phyloP scores from a whole-genome alignment of 2,797 vertebrate species.

The Tapera naevia region DNA sequence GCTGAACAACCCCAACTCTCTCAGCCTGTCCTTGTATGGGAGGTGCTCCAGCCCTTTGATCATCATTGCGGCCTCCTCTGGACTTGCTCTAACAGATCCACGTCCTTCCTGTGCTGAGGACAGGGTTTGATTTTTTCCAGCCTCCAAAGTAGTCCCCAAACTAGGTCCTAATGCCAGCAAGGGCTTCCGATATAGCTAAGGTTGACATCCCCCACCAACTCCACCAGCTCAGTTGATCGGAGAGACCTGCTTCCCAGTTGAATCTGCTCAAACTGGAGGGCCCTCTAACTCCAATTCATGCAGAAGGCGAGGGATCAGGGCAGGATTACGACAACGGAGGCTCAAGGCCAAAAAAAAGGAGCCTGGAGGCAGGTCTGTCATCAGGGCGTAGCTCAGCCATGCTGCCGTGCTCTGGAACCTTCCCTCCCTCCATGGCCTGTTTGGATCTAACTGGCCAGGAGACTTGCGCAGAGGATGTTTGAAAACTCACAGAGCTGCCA shows the following conservation, averaged over 20 bases:
- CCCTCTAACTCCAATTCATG: not conserved
- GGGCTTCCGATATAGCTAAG: not conserved
- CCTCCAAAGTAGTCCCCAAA: not conserved
- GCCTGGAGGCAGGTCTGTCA: not conserved
- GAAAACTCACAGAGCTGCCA: not conserved
- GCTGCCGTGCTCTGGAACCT: not conserved
- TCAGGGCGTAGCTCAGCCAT: not conserved
- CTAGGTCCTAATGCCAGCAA: not conserved
- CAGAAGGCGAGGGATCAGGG: not conserved
- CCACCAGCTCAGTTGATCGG: not conserved
- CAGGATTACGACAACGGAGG: not conserved
- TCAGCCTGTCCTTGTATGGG: too few species aligned
- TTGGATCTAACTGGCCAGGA: not conserved
- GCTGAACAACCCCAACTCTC: too few species aligned
- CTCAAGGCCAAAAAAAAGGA: not conserved
- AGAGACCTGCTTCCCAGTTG: not conserved
- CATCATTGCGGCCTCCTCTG: too few species aligned
- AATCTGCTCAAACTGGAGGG: not conserved
- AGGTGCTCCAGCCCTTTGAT: too few species aligned
- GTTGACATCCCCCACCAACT: not conserved
- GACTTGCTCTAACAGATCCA: too few species aligned
- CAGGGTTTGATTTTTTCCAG: not conserved
- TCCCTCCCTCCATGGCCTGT: not conserved
- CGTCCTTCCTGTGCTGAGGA: too few species aligned
- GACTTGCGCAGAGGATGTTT: not conserved